A percentile compares a stretch with the other conserved stretches of the same genome.
Evolutionary conservation across 2,797 vertebrate genomes (phyloP).

Genomic region (Buphagus erythrorhynchus): DNA sequence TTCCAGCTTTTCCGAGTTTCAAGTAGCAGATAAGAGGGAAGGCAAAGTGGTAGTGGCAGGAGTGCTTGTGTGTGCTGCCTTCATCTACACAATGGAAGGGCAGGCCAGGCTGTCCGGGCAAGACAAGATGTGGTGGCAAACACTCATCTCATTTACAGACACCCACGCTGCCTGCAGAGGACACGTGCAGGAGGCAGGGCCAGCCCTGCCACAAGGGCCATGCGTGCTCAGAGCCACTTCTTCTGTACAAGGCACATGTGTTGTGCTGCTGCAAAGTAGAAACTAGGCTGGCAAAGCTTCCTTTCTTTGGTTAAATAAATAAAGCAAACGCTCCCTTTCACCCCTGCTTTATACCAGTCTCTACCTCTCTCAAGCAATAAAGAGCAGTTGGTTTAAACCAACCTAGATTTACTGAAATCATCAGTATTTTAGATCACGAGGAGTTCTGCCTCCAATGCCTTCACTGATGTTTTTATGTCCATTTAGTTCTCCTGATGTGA

Average conservation of each 20-base stretch:
- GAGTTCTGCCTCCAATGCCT: neutral
- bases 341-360: accelerated
- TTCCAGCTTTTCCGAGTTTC: neutral
- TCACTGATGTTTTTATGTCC: neutral
- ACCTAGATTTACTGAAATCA: neutral
- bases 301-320: neutral
- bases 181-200: neutral
- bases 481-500: neutral
- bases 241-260: neutral
- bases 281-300: neutral
- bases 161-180: neutral
- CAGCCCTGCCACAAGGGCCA: neutral
- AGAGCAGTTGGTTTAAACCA: neutral
- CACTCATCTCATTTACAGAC: neutral
- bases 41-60: neutral
- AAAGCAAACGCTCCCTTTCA: accelerated
- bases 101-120: neutral
- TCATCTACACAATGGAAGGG: neutral
- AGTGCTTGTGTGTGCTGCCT: no score
- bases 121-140: neutral
- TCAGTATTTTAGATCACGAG: neutral
- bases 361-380: neutral
- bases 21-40: neutral
- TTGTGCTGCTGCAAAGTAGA: neutral
- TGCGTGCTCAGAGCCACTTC: neutral